Evolutionary conservation across 2,888 invertebrate species (phyloP).

Genomic region (Agriopis aurantiaria): DNA sequence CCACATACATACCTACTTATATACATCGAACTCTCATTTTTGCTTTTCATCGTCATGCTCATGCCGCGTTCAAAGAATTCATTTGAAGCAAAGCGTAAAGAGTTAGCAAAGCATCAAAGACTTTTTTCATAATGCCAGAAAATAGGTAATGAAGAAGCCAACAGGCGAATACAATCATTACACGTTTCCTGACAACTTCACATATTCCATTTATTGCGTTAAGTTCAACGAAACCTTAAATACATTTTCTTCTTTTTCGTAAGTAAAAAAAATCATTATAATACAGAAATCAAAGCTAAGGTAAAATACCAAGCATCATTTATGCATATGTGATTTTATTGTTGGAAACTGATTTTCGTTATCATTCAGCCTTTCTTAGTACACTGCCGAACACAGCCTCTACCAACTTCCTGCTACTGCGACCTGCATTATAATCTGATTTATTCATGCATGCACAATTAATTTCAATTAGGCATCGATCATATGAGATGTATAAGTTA

Average conservation of each 20-base stretch:
- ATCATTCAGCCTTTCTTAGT: too few species aligned
- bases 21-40: too few species aligned
- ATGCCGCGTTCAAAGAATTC: background rate
- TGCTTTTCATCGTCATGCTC: background rate
- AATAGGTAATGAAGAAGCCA: conserved; percentile 1
- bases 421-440: too few species aligned
- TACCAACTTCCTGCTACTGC: too few species aligned
- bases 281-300: too few species aligned
- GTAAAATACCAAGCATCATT: too few species aligned
- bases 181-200: conserved; percentile 1
- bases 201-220: conserved; percentile 1
- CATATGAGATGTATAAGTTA: too few species aligned
- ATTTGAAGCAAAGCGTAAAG: background rate
- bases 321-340: too few species aligned
- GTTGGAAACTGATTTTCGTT: too few species aligned
- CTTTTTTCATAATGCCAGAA: background rate
- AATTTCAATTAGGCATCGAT: too few species aligned
- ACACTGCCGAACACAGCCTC: too few species aligned
- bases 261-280: background rate
- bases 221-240: background rate
- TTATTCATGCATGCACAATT: too few species aligned
- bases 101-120: background rate
- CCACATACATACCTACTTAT: background rate
- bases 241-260: background rate
- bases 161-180: background rate